A percentile compares a stretch with the other conserved stretches of the same genome.
These are phyloP conservation scores for Chiroxiphia lanceolata DNA, from an alignment of 2,797 vertebrate species.

Conservation along the genomic window DNA sequence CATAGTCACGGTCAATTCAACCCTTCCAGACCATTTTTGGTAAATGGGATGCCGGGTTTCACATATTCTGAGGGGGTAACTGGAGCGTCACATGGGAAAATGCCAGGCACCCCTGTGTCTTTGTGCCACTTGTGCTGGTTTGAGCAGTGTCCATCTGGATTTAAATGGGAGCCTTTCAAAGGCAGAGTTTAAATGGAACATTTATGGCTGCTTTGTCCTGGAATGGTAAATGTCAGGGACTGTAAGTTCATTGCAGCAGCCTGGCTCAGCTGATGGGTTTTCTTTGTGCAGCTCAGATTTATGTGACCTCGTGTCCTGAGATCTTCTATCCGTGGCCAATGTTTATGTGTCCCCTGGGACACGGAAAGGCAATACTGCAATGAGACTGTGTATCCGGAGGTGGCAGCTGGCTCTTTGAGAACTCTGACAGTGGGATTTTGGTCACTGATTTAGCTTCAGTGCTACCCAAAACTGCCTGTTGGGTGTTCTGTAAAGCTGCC, in stretches of 20 bases:
- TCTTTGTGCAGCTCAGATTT: neutral
- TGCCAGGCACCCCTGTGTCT: neutral
- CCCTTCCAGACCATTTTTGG: slow-evolving; percentile 6
- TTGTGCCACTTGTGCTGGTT: slow-evolving; percentile 3
- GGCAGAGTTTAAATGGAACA: neutral
- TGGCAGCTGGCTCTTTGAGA: neutral
- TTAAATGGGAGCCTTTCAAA: slow-evolving; percentile 36
- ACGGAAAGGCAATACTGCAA: neutral
- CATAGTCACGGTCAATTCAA: neutral
- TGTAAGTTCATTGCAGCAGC: neutral
- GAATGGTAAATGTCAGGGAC: neutral
- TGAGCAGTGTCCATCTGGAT: neutral
- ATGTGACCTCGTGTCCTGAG: neutral
- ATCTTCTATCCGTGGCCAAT: neutral
- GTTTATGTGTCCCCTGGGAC: neutral
- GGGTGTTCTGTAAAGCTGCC: neutral
- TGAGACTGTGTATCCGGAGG: rapidly evolving
- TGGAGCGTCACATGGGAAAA: neutral
- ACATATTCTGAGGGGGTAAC: neutral
- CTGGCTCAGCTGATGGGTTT: neutral
- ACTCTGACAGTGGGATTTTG: neutral
- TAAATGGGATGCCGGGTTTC: neutral
- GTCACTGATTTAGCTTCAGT: neutral
- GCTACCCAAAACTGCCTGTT: neutral
- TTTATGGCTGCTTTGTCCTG: slow-evolving; percentile 17